Evolutionary conservation across 2,797 vertebrate genomes (phyloP).

Genomic region (Toxotes lorentzi): DNA sequence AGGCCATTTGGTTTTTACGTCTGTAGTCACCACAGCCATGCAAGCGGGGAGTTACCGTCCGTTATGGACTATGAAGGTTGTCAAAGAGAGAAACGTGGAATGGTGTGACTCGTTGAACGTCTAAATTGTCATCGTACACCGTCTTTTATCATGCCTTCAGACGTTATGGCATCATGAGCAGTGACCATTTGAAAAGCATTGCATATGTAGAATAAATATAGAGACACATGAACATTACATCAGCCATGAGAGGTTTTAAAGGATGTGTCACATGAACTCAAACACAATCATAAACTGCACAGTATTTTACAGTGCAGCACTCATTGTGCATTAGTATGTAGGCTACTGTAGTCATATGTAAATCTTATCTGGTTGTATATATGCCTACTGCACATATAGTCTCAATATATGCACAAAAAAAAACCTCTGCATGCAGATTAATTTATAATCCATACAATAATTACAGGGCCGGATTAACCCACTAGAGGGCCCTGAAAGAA

Average conservation of each 20-base stretch:
- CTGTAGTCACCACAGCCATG: constrained; percentile 21
- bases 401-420: not conserved
- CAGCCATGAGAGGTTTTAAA: not conserved
- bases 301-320: not conserved
- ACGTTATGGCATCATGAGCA: constrained; percentile 1
- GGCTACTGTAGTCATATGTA: not conserved
- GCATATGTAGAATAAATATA: not conserved
- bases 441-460: constrained; percentile 10
- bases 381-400: not conserved
- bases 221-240: not conserved
- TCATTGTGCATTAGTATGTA: not conserved
- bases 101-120: constrained; percentile 3
- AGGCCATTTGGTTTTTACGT: constrained; percentile 64
- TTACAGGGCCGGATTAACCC: not conserved
- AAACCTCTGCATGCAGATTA: not conserved
- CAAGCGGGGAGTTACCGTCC: constrained; percentile 12
- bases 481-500: not conserved
- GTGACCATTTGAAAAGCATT: not conserved
- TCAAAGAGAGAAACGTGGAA: constrained; percentile 13
- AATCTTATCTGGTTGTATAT: not conserved
- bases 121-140: constrained; percentile 6
- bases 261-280: not conserved
- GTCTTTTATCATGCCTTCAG: constrained; percentile 14
- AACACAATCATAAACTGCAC: not conserved
- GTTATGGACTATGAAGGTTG: constrained; percentile 8